Evolutionary conservation across 2,888 invertebrate genomes (phyloP), one percentile per base, ranked within the genome.

Genomic region (Watsonalla binaria): DNA sequence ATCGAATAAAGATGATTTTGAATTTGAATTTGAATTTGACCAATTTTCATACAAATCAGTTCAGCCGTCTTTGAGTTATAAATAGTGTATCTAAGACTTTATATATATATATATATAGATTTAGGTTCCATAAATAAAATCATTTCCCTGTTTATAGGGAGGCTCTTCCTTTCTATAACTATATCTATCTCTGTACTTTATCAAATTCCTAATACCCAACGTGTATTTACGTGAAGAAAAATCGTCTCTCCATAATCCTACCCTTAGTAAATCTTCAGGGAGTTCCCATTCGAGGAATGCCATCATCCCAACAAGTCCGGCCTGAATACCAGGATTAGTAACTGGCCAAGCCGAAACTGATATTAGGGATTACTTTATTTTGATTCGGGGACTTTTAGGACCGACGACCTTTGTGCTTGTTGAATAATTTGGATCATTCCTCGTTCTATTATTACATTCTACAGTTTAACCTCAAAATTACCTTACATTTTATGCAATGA

Each of bases 281-380:
- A 52, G 53, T 45, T 55, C 37, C 51, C 47, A 54, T 56, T 54
- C 52, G 47, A 50, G 39, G 47, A 57, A 57, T 51, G 54, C 58
- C 49, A 53, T 54, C 57, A 56, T 55, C 61, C 57, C 52, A 58
- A 62, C 42, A 48, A 48, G 35, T 34, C 48, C 14, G 37, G 15
- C 49, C 49, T 11, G 15, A 37, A 49, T 49, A 49, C 14, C n/a
- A 15, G 49, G 49, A 37, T 49, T 49, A 49, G 49, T 37, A 49
- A 37, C 14, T 49, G 49, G 15, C 49, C 37, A 49, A 5, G 14
- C 49, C 49, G 49, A 39, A 49, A 53, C 56, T 58, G 59, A 64
- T 67, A 60, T 64, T 57, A 58, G 53, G 47, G 51, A 55, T 60
- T 54, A 56, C 62, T 66, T 58, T 52, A 50, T 54, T 51, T n/a